phyloP scores from a whole-genome alignment of 2,888 invertebrate species.

The Conops quadrifasciatus region DNA sequence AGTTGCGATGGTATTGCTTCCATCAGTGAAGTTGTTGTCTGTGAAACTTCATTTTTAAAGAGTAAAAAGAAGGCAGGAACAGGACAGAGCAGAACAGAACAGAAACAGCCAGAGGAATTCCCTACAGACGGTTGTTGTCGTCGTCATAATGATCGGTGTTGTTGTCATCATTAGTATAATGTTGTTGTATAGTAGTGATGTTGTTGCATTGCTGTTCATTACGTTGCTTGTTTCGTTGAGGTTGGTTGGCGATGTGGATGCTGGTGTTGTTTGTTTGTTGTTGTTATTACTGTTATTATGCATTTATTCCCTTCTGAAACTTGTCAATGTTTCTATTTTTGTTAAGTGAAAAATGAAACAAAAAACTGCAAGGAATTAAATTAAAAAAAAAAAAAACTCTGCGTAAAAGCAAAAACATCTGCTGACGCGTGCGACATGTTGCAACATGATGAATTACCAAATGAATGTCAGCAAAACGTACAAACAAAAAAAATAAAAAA shows the following conservation, averaged over 20 bases:
- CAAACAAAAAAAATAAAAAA: neutral
- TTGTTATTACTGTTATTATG: neutral
- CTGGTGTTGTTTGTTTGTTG: neutral
- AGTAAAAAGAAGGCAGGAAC: neutral
- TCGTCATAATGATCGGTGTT: neutral
- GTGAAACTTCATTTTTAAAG: neutral
- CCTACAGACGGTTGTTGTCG: neutral
- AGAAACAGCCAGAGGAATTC: neutral
- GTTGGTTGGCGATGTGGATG: neutral
- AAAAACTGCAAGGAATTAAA: neutral
- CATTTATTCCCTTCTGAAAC: neutral
- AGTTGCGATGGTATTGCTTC: neutral
- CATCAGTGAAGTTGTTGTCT: neutral
- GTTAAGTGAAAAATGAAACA: slow-evolving; percentile 1
- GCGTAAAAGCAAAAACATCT: slow-evolving; percentile 17
- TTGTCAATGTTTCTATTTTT: slow-evolving; percentile 26
- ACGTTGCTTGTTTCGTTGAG: neutral
- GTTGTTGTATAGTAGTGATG: too few species aligned
- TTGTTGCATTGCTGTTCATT: too few species aligned
- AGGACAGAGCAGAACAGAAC: too few species aligned
- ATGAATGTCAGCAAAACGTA: slow-evolving; percentile 28
- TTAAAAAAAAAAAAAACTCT: too few species aligned
- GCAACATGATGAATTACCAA: slow-evolving; percentile 32
- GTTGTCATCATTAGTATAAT: too few species aligned
- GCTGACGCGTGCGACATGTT: slow-evolving; percentile 33